Percentiles rank a stretch among this genome's conserved stretches.
These are phyloP conservation scores for Drosophila kikkawai DNA, from an alignment of 1,140 invertebrate species.

Conservation along the genomic window DNA sequence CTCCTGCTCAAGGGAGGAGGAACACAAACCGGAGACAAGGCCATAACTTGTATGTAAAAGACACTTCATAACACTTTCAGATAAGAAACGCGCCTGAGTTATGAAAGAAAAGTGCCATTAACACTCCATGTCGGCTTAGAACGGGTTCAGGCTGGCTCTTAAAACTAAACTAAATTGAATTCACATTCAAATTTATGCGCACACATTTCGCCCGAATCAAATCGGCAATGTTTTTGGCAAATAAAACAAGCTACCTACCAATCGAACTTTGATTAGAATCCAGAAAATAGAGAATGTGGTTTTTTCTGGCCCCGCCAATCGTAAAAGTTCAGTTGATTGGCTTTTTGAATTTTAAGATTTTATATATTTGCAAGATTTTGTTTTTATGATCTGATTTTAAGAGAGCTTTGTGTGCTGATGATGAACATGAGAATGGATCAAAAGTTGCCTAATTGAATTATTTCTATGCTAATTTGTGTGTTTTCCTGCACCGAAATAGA, in stretches of 20 bases:
- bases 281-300: slow-evolving; percentile 46
- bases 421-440: slow-evolving; percentile 49
- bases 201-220: slow-evolving; percentile 43
- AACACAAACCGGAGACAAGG: slow-evolving; percentile 27
- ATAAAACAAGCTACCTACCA: slow-evolving; percentile 65
- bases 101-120: slow-evolving; percentile 66
- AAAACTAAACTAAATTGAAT: slow-evolving; percentile 38
- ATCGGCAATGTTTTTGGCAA: slow-evolving; percentile 44
- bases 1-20: slow-evolving; percentile 7
- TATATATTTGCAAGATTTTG: slow-evolving; percentile 25
- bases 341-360: slow-evolving; percentile 36
- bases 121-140: slow-evolving; percentile 50
- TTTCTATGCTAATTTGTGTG: slow-evolving; percentile 72
- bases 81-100: slow-evolving; percentile 43
- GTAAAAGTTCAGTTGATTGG: slow-evolving; percentile 53
- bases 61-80: slow-evolving; percentile 57
- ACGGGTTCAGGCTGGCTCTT: slow-evolving; percentile 17
- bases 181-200: slow-evolving; percentile 64
- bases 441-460: slow-evolving; percentile 77
- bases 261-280: slow-evolving; percentile 48
- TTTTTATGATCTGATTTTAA: slow-evolving; percentile 52
- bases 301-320: slow-evolving; percentile 21
- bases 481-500: slow-evolving; percentile 42
- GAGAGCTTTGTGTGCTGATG: slow-evolving; percentile 60
- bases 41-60: slow-evolving; percentile 68